Conservation (phyloP, 1,140 invertebrate genomes). For the Acromyrmex heyeri region DNA sequence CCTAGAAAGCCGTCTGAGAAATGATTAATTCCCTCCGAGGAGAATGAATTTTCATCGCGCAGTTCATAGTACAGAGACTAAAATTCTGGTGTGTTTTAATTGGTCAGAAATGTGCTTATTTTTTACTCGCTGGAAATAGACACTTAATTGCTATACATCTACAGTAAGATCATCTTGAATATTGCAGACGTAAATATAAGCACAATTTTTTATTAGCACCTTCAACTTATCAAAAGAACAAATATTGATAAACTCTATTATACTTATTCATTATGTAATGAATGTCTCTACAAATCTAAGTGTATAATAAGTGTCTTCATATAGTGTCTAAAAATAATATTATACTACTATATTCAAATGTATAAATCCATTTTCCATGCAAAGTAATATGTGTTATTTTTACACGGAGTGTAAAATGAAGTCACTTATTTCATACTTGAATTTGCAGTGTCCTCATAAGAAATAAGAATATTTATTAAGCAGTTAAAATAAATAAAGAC, state of each 20-base stretch:
- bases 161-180: not conserved
- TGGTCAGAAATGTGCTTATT: not conserved
- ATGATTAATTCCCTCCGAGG: conserved; percentile 33
- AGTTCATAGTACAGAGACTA: not conserved
- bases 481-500: not conserved
- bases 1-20: conserved; percentile 4
- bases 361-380: too few relatives aligned
- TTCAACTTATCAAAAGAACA: not conserved
- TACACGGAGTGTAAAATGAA: too few relatives aligned
- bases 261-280: not conserved
- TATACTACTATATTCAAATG: too few relatives aligned
- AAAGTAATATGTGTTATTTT: too few relatives aligned
- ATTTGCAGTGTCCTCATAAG: too few relatives aligned
- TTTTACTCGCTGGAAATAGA: not conserved
- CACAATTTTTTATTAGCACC: not conserved
- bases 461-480: conserved; percentile 9
- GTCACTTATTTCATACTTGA: too few relatives aligned
- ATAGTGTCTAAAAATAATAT: too few relatives aligned
- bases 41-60: conserved; percentile 25
- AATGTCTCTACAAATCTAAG: not conserved
- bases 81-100: not conserved
- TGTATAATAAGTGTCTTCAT: too few relatives aligned
- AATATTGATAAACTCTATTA: not conserved
- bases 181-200: not conserved
- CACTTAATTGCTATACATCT: not conserved